Base-by-base conservation (phyloP, 1,140 invertebrate genomes). In the Drosophila novamexicana region DNA sequence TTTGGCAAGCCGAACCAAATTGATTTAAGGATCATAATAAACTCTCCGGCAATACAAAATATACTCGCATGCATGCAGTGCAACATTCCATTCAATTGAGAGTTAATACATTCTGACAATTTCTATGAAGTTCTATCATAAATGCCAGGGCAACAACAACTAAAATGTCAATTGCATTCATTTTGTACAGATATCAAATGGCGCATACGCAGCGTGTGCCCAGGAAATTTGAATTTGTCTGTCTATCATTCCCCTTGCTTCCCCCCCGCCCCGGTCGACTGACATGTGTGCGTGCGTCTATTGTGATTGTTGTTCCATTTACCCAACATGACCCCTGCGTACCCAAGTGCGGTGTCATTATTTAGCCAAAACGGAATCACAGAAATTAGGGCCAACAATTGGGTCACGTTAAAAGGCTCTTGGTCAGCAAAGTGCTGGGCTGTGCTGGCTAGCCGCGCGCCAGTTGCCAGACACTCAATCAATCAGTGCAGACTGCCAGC, bases 321-420 rank as follows among this genome's bases (percentile, higher is more conserved):
- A 58, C 16, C 36, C 53, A 54, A 63, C 57, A 50, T 16, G 37
- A 32, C 42, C 39, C 36, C 64, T 18, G 42, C 14, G 34, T 12
- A 44, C 39, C 56, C 40, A 50, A 83, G 58, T 81, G 83, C 64
- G 75, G 75, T 82, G 45, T 67, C 67, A 75, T 86, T 85, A 86
- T 79, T 64, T 49, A 18, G 64, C 64, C 56, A 49, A 54, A 63
- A 49, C 61, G 61, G 61, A 72, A 70, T 74, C 74, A 75, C 77
- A 47, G 67, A 79, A 88, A 86, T 82, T 76, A 82, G 70, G 66
- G 42, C 47, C 78, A 64, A 50, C 74, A 70, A 73, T 85, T 74
- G 75, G 65, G 61, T 50, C 56, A 75, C 45, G 59, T 74, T 65
- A 63, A 84, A 73, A 73, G 72, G 81, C 63, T 44, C 49, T 62